These are phyloP conservation scores for Nasua narica DNA, from an alignment of 2,797 vertebrate species.

Conservation along the genomic window DNA sequence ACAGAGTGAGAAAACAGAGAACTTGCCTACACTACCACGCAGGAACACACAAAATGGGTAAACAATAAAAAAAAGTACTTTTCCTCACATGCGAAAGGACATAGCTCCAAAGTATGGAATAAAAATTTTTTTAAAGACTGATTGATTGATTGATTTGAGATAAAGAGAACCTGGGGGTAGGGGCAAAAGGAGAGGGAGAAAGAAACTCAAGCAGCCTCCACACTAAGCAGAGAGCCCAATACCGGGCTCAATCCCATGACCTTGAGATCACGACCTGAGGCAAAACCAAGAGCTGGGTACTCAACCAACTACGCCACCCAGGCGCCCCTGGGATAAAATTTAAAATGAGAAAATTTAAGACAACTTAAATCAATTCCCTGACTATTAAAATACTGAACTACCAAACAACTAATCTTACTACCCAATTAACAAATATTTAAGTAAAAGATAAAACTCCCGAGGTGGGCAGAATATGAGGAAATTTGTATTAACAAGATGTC, in stretches of 20 bases:
- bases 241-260: neutral
- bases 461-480: neutral
- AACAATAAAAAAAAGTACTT: neutral
- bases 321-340: neutral
- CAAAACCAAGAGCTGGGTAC: neutral
- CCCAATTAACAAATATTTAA: neutral
- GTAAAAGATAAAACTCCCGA: neutral
- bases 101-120: neutral
- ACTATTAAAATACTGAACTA: constrained; percentile 10
- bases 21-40: neutral
- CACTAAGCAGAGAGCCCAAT: neutral
- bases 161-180: neutral
- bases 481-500: neutral
- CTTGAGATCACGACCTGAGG: neutral
- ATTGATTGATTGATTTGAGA: neutral
- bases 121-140: neutral
- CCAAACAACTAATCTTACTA: neutral
- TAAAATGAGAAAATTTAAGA: neutral
- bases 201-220: neutral
- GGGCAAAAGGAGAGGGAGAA: neutral
- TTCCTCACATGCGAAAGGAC: neutral
- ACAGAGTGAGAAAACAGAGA: neutral
- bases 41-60: neutral
- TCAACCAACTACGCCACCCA: neutral
- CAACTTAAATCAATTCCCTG: neutral